Evolutionary conservation across 1,140 invertebrate genomes (phyloP), one percentile per base, ranked within the genome.

Genomic region (Pentalonia nigronervosa): DNA sequence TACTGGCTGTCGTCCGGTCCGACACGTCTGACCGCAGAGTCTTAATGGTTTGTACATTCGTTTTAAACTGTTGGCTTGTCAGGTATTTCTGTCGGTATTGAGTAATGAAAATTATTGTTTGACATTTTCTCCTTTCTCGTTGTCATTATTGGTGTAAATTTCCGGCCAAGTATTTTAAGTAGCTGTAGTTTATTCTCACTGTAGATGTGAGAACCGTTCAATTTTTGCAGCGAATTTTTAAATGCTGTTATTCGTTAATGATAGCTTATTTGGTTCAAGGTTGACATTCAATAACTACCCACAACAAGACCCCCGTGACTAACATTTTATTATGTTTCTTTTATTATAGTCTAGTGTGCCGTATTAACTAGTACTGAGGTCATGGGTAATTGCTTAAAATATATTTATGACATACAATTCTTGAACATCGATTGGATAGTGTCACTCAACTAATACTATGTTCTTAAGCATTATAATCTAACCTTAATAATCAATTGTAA

Each of bases 281-380:
- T 2, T 91, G 90, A 67, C 34, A 23, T 76, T 91, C 56, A 91
- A 76, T 47, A 67, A 76, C 25, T 60, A 45, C 36, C 89, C 36
- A 91, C 60, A 76, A 76, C 47, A 47, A 91, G 34, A 89, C 60
- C 7, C 14, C 90, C 60, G 90, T 91, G 41, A 91, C 90, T 76
- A 91, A 91, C n/a, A 47, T 88, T 88, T 34, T 91, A 47, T 91
- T 36, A 34, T 41, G 23, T 50, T 90, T 90, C 89, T 90, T 90
- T 67, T 56, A 67, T 56, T 60, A 30, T 90, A 45, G 53, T 89
- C 48, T 89, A 20, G 21, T 89, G 25, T 48, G 20, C 53, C 2
- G 25, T 48, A 83, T 76, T 47, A 90, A 91, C 56, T 17, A 50
- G 76, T 45, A 36, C 60, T 47, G 90, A 92, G 90, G 90, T 50